These are phyloP conservation scores for Galerucella calmariensis DNA, from an alignment of 2,888 invertebrate genomes.

Conservation along the genomic window DNA sequence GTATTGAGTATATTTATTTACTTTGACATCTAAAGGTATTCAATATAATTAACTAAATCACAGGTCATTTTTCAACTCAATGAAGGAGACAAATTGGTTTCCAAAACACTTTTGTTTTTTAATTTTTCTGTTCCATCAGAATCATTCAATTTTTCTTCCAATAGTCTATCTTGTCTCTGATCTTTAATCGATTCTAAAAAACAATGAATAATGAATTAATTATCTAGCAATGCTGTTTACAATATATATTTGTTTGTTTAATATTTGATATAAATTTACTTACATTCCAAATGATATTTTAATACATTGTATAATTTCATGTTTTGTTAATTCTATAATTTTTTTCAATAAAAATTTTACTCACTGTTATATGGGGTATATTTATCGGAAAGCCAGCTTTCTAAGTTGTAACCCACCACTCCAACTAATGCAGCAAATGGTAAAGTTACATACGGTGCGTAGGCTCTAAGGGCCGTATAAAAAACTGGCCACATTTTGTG, in stretches of 20 bases:
- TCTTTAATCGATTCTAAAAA: slow-evolving; percentile 78
- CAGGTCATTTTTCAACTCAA: slow-evolving; percentile 53
- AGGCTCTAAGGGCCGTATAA: slow-evolving; percentile 73
- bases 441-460: slow-evolving; percentile 82
- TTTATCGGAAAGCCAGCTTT: slow-evolving; percentile 77
- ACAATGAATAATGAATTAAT: not conserved
- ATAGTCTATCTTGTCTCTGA: slow-evolving; percentile 75
- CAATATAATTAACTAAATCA: slow-evolving; percentile 20
- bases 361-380: slow-evolving; percentile 81
- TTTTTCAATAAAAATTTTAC: slow-evolving; percentile 52
- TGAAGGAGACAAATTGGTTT: slow-evolving; percentile 75
- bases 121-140: slow-evolving; percentile 76
- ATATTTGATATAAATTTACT: not conserved
- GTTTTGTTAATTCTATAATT: not conserved
- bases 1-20: not conserved
- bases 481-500: slow-evolving; percentile 80
- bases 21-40: not conserved
- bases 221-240: not conserved
- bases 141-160: slow-evolving; percentile 69
- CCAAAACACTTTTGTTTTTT: slow-evolving; percentile 75
- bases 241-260: not conserved
- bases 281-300: not conserved
- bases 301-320: not conserved
- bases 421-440: slow-evolving; percentile 87
- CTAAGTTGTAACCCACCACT: slow-evolving; percentile 87